Base-by-base conservation (phyloP, 2,113 vertebrate species). In the Centropristis striata region DNA sequence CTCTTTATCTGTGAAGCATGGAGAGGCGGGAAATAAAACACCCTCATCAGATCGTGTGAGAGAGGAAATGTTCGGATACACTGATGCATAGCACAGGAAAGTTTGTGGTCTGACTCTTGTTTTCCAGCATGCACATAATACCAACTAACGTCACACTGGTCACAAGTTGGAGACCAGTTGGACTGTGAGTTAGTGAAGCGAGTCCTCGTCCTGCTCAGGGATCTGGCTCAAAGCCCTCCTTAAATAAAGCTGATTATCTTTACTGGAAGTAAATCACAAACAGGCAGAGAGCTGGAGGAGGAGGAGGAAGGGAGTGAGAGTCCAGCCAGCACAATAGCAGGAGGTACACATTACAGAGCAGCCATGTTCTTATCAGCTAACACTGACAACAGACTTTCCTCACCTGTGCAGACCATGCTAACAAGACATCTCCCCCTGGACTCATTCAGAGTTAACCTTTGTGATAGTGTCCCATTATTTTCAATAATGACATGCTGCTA, bases 301-400 rank as follows among this genome's bases (percentile, higher is more conserved):
- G 73, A 85, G 69, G 80, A 90, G 86, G 75, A 84, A 86, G 63
- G 76, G 81, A 83, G 80, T 63, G 44, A 58, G 54, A 64, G 61
- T 78, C 27, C 68, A 74, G 58, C 11, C 63, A 39, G 76, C 57
- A 92, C 87, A 86, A 88, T 80, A 39, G 66, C 73, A 92, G 86
- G 78, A 90, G 86, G 83, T 73, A 0, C 59, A 42, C 49, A 6
- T 65, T 65, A 69, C 75, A 83, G 25, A 57, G 37, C 50, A 16
- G 44, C 41, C 55, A 4, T 16, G n/a, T 47, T 79, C 65, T 86
- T 86, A 87, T 89, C 84, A 76, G 78, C 41, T 42, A 14, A 59
- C 44, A 61, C 16, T 78, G 61, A 86, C 69, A 81, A 36, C 65
- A 84, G 58, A 7, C 68, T 67, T 81, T 72, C 68, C 61, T 79